Conservation (phyloP, 2,888 invertebrate genomes). For the Lasioglossum figueresi region DNA sequence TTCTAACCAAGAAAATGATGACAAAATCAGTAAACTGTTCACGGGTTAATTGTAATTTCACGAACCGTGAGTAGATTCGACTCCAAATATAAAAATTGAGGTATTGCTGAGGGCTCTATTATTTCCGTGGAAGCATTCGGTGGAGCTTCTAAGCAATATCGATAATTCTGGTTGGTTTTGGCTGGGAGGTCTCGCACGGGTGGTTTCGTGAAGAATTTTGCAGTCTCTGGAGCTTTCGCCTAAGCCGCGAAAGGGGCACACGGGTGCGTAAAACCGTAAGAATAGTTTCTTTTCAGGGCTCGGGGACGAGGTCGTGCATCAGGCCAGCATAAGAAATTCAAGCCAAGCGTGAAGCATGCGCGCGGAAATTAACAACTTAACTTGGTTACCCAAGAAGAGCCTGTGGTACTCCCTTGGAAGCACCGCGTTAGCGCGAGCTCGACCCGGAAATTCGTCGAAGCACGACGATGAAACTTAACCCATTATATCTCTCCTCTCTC, state of each 20-base stretch:
- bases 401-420: constrained; percentile 67
- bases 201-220: not conserved
- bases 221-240: not conserved
- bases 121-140: not conserved
- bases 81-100: not conserved
- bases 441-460: constrained; percentile 77
- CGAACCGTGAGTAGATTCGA: not conserved
- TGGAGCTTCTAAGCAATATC: not conserved
- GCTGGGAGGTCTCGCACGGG: not conserved
- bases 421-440: constrained; percentile 68
- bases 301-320: constrained; percentile 35
- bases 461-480: constrained; percentile 79
- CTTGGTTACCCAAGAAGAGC: constrained; percentile 73
- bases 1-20: not conserved
- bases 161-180: not conserved
- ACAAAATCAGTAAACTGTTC: not conserved
- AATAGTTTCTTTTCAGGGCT: constrained; percentile 29
- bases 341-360: constrained; percentile 69
- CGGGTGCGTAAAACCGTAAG: constrained; percentile 20
- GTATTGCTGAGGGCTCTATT: not conserved
- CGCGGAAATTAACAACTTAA: constrained; percentile 76
- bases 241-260: not conserved
- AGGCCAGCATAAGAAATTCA: constrained; percentile 70
- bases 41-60: not conserved
- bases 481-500: constrained; percentile 73